These are phyloP conservation scores for Athene noctua DNA, from an alignment of 2,113 vertebrate species.

Conservation along the genomic window DNA sequence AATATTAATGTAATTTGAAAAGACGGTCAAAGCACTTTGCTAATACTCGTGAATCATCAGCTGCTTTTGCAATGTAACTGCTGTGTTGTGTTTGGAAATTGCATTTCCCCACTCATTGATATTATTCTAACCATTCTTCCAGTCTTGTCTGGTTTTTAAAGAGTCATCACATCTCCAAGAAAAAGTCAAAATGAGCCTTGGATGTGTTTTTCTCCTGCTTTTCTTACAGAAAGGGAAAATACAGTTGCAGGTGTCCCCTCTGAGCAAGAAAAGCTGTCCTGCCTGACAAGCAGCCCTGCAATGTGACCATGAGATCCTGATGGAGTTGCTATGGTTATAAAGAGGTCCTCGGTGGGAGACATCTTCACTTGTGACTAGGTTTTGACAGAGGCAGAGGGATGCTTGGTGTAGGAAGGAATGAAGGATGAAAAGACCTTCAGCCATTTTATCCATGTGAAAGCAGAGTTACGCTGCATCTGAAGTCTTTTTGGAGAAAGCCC, in stretches of 20 bases:
- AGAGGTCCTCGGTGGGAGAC: constrained; percentile 73
- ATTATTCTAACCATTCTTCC: neutral
- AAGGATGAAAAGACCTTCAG: constrained; percentile 4
- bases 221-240: constrained; percentile 4
- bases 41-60: neutral
- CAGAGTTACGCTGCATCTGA: constrained; percentile 34
- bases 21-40: constrained; percentile 23
- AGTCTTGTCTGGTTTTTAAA: neutral
- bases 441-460: constrained; percentile 43
- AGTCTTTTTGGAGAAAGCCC: constrained; percentile 10
- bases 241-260: neutral
- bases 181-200: neutral
- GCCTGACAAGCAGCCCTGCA: constrained; percentile 30
- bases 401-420: constrained; percentile 36
- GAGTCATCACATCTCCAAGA: neutral
- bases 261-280: constrained; percentile 36
- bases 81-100: constrained; percentile 5
- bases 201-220: neutral
- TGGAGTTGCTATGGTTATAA: constrained; percentile 70
- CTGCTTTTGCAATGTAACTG: neutral
- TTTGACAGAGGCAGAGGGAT: constrained; percentile 72
- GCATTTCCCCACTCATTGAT: neutral
- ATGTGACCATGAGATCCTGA: constrained; percentile 38
- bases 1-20: constrained; percentile 19
- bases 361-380: constrained; percentile 82